Percentiles rank a stretch among this genome's conserved stretches.
Evolutionary conservation across 2,797 vertebrate genomes (phyloP).

Genomic region (Streptopelia turtur): DNA sequence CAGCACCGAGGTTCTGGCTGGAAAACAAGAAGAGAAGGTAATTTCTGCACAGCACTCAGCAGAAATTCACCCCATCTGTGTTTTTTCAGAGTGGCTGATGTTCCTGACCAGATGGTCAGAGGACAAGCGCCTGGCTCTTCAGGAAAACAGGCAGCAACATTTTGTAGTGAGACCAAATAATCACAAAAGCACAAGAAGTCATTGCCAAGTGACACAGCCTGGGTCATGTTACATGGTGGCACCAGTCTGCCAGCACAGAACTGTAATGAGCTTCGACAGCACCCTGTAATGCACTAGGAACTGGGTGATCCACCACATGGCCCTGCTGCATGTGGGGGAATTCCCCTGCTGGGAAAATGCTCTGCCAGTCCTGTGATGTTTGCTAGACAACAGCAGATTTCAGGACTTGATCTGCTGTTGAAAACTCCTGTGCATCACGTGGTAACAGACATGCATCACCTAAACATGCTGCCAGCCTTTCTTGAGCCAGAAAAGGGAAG

Average conservation of each 20-base stretch:
- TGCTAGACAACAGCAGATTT: background rate
- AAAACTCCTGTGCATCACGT: background rate
- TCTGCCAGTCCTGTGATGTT: background rate
- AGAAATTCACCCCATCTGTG: background rate
- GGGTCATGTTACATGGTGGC: background rate
- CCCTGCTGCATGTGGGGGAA: background rate
- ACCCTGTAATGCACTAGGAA: background rate
- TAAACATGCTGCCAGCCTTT: background rate
- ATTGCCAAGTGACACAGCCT: background rate
- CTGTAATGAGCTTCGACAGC: background rate
- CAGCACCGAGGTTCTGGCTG: conserved; percentile 80
- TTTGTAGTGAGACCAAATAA: background rate
- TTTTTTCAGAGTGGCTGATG: background rate
- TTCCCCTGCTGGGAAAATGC: background rate
- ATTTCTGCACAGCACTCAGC: background rate
- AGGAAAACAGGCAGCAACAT: background rate
- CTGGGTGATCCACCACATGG: fast-evolving
- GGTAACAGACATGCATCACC: background rate
- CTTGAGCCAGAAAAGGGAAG: background rate
- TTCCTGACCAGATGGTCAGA: background rate
- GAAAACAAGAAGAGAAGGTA: conserved; percentile 23
- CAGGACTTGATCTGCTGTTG: background rate
- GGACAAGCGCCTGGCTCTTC: background rate
- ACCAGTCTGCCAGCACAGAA: background rate
- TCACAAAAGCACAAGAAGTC: background rate